phyloP scores from a whole-genome alignment of 2,888 invertebrate genomes.

The Oxytorus armatus region DNA sequence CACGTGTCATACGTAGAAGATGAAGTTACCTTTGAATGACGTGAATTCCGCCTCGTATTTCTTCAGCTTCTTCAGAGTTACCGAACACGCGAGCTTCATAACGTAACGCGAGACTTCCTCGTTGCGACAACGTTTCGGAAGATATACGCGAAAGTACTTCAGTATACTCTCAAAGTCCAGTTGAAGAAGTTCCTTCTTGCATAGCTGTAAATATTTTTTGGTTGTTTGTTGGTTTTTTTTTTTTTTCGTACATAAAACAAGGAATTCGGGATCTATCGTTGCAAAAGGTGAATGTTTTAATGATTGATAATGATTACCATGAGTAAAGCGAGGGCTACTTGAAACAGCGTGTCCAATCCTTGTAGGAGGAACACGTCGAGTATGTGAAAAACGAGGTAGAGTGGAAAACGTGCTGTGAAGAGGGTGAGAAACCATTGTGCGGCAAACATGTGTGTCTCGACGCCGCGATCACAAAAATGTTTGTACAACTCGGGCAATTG shows the following conservation, averaged over 20 bases:
- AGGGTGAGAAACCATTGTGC: constrained; percentile 99
- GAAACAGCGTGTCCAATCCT: constrained; percentile 97
- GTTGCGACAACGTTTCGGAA: constrained; percentile 98
- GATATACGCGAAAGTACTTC: constrained; percentile 98
- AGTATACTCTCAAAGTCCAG: constrained; percentile 99
- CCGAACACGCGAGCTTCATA: constrained; percentile 94
- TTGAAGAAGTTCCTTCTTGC: constrained; percentile 95
- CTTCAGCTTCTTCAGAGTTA: constrained; percentile 96
- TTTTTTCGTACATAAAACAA: background rate
- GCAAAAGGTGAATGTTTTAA: background rate
- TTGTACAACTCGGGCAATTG: constrained; percentile 92
- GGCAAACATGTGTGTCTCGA: constrained; percentile 99
- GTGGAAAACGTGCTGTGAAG: constrained; percentile 99
- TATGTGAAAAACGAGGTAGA: constrained; percentile 98
- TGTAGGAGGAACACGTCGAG: constrained; percentile 97
- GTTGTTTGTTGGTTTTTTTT: constrained; percentile 9
- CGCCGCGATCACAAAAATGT: constrained; percentile 92
- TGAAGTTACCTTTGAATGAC: constrained; percentile 89
- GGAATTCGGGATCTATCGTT: background rate
- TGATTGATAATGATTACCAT: constrained; percentile 86
- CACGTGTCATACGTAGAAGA: constrained; percentile 81
- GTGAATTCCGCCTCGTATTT: constrained; percentile 97
- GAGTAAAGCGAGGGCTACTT: constrained; percentile 97
- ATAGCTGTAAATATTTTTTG: constrained; percentile 85
- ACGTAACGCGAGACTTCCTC: constrained; percentile 95